phyloP scores from a whole-genome alignment of 2,113 vertebrate species.

The Phodopus roborovskii region DNA sequence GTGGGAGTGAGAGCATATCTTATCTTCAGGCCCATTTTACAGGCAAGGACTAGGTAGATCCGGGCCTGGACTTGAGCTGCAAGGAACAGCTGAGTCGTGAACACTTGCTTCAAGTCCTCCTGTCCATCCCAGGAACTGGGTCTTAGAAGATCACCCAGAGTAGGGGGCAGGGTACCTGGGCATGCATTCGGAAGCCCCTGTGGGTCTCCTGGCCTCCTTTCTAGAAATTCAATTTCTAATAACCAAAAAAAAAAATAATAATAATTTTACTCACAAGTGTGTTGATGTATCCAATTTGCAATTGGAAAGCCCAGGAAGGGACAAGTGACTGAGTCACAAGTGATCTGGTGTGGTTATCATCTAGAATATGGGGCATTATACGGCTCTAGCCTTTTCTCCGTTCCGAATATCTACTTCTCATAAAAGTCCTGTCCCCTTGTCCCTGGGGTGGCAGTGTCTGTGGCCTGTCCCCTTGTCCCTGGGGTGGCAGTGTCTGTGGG shows the following conservation, averaged over 20 bases:
- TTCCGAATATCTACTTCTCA: neutral
- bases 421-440: neutral
- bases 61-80: neutral
- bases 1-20: neutral
- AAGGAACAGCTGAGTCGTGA: neutral
- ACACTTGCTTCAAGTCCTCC: neutral
- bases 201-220: neutral
- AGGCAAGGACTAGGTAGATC: neutral
- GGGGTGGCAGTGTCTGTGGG: fast-evolving
- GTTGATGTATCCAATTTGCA: neutral
- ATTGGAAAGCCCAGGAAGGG: neutral
- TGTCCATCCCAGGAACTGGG: neutral
- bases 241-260: neutral
- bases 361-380: neutral
- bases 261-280: neutral
- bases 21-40: neutral
- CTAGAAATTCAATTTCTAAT: neutral
- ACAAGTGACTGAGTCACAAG: neutral
- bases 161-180: fast-evolving
- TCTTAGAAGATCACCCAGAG: neutral
- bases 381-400: neutral
- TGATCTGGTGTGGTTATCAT: neutral
- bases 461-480: neutral
- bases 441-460: too few species aligned
- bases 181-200: neutral